phyloP scores from a whole-genome alignment of 2,888 invertebrate genomes.

The Scaptomyza cyrtandrae region DNA sequence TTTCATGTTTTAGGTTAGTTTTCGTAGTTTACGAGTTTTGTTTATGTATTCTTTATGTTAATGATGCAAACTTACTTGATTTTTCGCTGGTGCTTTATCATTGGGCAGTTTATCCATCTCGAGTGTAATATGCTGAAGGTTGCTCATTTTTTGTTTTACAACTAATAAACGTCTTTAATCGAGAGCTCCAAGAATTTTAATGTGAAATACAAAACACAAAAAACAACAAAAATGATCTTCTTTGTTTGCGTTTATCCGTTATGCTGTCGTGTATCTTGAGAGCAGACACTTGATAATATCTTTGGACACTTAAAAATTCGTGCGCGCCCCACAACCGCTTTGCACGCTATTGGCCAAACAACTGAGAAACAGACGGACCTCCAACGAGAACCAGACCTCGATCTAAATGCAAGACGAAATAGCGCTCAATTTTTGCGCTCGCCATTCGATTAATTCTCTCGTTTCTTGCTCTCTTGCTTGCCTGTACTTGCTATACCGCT shows the following conservation, averaged over 20 bases:
- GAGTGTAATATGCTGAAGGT: conserved; percentile 54
- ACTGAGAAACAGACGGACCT: conserved; percentile 39
- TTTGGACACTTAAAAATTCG: conserved; percentile 47
- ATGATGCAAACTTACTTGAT: conserved; percentile 50
- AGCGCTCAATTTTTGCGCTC: conserved; percentile 1
- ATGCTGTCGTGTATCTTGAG: conserved; percentile 28
- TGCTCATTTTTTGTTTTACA: conserved; percentile 49
- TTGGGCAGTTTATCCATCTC: conserved; percentile 53
- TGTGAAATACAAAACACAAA: neutral
- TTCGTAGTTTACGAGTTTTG: conserved; percentile 5
- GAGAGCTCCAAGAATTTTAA: conserved; percentile 19
- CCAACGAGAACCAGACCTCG: conserved; percentile 6
- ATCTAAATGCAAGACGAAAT: conserved; percentile 34
- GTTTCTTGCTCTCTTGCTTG: neutral
- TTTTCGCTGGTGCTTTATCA: conserved; percentile 29
- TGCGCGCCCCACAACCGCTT: conserved; percentile 54
- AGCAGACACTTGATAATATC: conserved; percentile 37
- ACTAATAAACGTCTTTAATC: conserved; percentile 37
- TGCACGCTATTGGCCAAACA: conserved; percentile 59
- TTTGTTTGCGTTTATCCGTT: conserved; percentile 52
- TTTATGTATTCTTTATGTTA: conserved; percentile 13
- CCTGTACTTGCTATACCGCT: conserved; percentile 25
- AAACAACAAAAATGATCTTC: conserved; percentile 30
- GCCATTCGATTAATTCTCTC: neutral
- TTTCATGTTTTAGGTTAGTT: conserved; percentile 7